Conservation (phyloP, 2,113 vertebrate species). For the Aleadryas rufinucha region DNA sequence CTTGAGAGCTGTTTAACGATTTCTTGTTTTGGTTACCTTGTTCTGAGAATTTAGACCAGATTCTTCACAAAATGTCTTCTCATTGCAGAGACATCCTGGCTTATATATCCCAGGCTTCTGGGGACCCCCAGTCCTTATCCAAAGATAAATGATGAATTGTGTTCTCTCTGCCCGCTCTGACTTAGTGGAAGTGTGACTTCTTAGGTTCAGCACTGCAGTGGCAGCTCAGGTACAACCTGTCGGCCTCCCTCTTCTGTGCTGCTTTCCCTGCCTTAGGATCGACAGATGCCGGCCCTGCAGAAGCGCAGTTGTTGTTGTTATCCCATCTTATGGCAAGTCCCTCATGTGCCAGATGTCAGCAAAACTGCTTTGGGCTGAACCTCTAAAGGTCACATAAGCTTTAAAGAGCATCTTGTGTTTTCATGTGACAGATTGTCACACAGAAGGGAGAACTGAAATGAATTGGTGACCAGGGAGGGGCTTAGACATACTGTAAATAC, state of each 20-base stretch:
- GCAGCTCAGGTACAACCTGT: background rate
- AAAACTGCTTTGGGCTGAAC: slow-evolving; percentile 32
- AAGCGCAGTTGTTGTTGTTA: background rate
- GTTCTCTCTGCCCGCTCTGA: background rate
- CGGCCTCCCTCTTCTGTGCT: background rate
- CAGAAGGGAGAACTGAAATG: background rate
- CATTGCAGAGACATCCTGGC: background rate
- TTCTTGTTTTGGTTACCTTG: background rate
- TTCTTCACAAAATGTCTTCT: background rate
- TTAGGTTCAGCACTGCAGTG: background rate
- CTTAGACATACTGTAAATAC: background rate
- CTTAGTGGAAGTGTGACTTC: fast-evolving
- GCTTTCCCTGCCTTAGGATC: background rate
- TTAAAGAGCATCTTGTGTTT: slow-evolving; percentile 31
- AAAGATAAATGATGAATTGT: background rate
- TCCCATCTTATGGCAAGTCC: background rate
- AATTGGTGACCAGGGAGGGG: background rate
- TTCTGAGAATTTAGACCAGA: background rate
- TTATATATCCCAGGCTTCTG: background rate
- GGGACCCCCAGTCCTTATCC: fast-evolving
- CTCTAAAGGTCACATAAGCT: slow-evolving; percentile 24
- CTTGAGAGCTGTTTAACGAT: background rate
- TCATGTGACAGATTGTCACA: background rate
- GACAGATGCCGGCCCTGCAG: background rate
- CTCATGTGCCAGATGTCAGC: slow-evolving; percentile 2